These are phyloP conservation scores for Ariolimax columbianus DNA, from an alignment of 2,888 invertebrate genomes.

Conservation along the genomic window DNA sequence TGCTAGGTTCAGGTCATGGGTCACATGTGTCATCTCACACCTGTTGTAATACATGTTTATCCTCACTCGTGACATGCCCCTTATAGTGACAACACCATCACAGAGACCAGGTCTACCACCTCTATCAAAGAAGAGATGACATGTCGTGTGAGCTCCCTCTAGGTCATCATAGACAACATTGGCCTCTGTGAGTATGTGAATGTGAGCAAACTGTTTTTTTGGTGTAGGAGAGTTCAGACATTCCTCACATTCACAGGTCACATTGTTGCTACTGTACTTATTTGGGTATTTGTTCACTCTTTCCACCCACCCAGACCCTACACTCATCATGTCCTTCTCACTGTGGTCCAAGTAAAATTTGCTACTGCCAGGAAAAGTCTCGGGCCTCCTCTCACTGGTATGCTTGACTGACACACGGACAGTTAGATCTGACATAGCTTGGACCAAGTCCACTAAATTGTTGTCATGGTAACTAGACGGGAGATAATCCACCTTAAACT, in stretches of 20 bases:
- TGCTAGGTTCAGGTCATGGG: background rate
- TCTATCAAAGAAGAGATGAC: background rate
- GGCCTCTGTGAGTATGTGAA: background rate
- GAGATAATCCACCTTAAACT: background rate
- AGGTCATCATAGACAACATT: background rate
- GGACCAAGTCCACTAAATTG: background rate
- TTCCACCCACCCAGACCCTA: background rate
- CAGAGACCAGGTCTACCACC: background rate
- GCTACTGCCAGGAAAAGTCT: background rate
- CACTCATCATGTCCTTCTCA: background rate
- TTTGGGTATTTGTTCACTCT: background rate
- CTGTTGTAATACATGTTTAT: background rate
- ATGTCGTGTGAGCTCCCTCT: background rate
- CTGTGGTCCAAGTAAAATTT: background rate
- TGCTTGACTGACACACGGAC: background rate
- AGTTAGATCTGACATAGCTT: background rate
- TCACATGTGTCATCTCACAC: background rate
- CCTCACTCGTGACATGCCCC: background rate
- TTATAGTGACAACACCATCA: background rate
- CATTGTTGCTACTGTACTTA: background rate
- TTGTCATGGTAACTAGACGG: background rate
- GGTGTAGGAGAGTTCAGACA: background rate
- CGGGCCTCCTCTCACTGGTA: background rate
- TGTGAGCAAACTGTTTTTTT: background rate
- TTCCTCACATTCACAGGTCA: background rate